These are phyloP conservation scores for Apomyelois bistriatella DNA, from an alignment of 2,888 invertebrate species.

Conservation along the genomic window DNA sequence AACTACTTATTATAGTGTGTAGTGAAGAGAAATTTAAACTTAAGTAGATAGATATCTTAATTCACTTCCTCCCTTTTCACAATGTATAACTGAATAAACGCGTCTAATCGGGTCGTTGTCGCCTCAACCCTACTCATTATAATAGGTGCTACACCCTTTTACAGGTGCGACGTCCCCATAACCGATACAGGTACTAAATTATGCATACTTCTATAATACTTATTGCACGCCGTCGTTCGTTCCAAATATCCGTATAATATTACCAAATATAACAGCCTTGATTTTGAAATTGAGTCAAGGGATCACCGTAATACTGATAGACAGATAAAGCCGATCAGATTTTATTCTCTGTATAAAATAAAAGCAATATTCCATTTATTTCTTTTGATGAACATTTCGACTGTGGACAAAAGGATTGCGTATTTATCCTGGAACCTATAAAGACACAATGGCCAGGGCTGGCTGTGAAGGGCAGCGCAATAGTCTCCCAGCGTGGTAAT, in stretches of 20 bases:
- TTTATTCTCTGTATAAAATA: background rate
- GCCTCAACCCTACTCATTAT: background rate
- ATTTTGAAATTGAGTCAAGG: background rate
- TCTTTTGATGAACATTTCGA: too few species aligned
- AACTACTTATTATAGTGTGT: too few species aligned
- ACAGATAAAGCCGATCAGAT: background rate
- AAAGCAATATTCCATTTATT: background rate
- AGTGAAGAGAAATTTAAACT: too few species aligned
- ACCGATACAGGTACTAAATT: background rate
- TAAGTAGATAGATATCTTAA: too few species aligned
- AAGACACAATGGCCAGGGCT: too few species aligned
- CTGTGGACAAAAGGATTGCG: too few species aligned
- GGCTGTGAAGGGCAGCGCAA: too few species aligned
- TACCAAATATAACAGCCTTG: background rate
- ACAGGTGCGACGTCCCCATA: background rate
- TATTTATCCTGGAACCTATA: too few species aligned
- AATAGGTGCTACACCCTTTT: background rate
- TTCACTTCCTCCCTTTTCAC: background rate
- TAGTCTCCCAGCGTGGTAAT: too few species aligned
- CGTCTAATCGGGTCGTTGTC: background rate
- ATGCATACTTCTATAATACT: slow-evolving; percentile 1
- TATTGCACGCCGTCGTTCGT: background rate
- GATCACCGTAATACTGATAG: background rate
- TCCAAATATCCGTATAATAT: background rate
- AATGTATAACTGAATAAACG: background rate